Evolutionary conservation across 2,888 invertebrate species (phyloP).

Genomic region (Portevinia maculata): DNA sequence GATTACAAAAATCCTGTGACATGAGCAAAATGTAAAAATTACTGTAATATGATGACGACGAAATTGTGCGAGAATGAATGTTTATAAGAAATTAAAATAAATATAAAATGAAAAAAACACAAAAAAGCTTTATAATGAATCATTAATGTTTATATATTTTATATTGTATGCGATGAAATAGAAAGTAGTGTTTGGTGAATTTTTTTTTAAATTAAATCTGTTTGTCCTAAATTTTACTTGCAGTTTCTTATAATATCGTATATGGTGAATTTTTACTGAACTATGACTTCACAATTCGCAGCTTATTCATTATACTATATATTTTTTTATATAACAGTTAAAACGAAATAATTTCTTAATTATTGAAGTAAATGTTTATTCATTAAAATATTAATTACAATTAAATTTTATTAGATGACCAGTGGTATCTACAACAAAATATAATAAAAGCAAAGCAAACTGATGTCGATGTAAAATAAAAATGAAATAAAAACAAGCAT

Average conservation of each 20-base stretch:
- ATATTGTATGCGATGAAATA: conserved; percentile 54
- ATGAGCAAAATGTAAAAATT: conserved; percentile 42
- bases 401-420: conserved; percentile 63
- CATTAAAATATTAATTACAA: conserved; percentile 64
- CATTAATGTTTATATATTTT: conserved; percentile 59
- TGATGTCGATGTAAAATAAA: conserved; percentile 64
- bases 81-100: conserved; percentile 44
- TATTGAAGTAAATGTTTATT: conserved; percentile 66
- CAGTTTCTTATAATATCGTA: conserved; percentile 23
- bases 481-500: conserved; percentile 64
- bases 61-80: conserved; percentile 54
- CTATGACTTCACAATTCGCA: conserved; percentile 31
- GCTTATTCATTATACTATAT: conserved; percentile 30
- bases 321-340: conserved; percentile 50
- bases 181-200: conserved; percentile 33
- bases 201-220: no score
- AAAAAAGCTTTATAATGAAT: conserved; percentile 64
- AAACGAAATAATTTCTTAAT: conserved; percentile 43
- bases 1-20: conserved; percentile 7
- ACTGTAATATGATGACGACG: conserved; percentile 35
- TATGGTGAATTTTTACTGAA: conserved; percentile 36
- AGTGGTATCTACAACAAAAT: no score
- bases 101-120: conserved; percentile 32
- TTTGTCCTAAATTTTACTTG: conserved; percentile 15
- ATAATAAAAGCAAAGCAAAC: conserved; percentile 38